Evolutionary conservation across 2,113 vertebrate species (phyloP).

Genomic region (Leptobrachium leishanense): DNA sequence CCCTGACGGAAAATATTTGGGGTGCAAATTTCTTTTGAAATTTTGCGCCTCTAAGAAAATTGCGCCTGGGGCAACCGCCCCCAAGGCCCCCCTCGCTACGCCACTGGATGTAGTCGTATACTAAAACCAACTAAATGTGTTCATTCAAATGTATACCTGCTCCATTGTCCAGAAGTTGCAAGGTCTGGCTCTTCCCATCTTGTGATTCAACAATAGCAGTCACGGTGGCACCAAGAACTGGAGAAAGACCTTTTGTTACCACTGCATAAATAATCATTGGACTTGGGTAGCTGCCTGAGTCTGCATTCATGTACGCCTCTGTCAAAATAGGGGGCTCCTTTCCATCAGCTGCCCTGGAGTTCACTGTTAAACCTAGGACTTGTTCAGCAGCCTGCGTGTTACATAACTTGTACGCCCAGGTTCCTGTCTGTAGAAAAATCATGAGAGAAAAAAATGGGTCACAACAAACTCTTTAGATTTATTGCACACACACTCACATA

Average conservation of each 20-base stretch:
- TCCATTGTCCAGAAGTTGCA: conserved; percentile 66
- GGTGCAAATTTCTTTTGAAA: too few species aligned
- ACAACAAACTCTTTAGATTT: too few species aligned
- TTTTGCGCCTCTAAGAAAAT: too few species aligned
- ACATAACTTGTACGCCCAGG: conserved; percentile 63
- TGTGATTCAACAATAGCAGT: conserved; percentile 60
- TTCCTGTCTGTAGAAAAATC: conserved; percentile 54
- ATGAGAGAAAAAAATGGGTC: not conserved
- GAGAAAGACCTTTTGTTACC: conserved; percentile 67
- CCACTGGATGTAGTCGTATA: too few species aligned
- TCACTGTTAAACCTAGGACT: conserved; percentile 58
- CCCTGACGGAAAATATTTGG: too few species aligned
- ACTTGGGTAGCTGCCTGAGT: conserved; percentile 41
- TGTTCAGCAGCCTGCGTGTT: conserved; percentile 50
- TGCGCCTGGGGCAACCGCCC: too few species aligned
- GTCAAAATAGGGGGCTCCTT: conserved; percentile 55
- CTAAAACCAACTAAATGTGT: not conserved
- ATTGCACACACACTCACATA: too few species aligned
- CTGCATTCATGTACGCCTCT: conserved; percentile 54
- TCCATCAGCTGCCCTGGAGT: conserved; percentile 55
- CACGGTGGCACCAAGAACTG: conserved; percentile 65
- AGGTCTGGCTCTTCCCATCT: conserved; percentile 7
- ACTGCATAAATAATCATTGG: conserved; percentile 62
- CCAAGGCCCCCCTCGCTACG: too few species aligned
- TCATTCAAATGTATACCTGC: conserved; percentile 58